These are phyloP conservation scores for Metallyticus violacea DNA, from an alignment of 2,888 invertebrate genomes.

Conservation along the genomic window DNA sequence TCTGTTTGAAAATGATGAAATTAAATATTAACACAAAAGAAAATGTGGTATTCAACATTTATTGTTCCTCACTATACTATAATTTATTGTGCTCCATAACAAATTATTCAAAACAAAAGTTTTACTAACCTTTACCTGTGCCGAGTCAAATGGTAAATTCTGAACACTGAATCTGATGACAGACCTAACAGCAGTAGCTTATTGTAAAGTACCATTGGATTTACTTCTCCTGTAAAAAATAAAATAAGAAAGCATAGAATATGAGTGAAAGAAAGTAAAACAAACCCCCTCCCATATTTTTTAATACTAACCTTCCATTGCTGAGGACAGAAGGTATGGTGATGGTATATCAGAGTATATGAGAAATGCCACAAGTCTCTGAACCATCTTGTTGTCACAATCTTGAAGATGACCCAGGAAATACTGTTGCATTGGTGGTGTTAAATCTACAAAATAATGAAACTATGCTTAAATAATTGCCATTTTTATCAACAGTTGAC, in stretches of 20 bases:
- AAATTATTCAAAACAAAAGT: background rate
- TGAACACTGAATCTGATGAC: background rate
- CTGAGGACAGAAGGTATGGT: constrained; percentile 34
- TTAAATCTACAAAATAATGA: constrained; percentile 43
- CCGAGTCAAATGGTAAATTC: background rate
- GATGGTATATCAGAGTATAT: constrained; percentile 59
- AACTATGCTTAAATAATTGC: no score
- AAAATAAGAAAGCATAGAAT: background rate
- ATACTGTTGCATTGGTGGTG: constrained; percentile 52
- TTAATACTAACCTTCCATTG: background rate
- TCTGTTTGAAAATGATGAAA: no score
- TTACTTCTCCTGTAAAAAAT: background rate
- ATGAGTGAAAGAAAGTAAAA: background rate
- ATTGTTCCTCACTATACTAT: no score
- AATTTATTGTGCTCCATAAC: no score
- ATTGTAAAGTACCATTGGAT: background rate
- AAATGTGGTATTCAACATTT: no score
- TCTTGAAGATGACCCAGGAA: constrained; percentile 37
- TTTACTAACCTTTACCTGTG: background rate
- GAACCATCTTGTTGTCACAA: constrained; percentile 40
- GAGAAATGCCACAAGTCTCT: constrained; percentile 54
- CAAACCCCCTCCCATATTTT: background rate
- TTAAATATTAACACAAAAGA: no score
- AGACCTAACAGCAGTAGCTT: background rate
- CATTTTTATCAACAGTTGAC: no score